phyloP scores from a whole-genome alignment of 2,888 invertebrate genomes.

The Lycophotia porphyrea region DNA sequence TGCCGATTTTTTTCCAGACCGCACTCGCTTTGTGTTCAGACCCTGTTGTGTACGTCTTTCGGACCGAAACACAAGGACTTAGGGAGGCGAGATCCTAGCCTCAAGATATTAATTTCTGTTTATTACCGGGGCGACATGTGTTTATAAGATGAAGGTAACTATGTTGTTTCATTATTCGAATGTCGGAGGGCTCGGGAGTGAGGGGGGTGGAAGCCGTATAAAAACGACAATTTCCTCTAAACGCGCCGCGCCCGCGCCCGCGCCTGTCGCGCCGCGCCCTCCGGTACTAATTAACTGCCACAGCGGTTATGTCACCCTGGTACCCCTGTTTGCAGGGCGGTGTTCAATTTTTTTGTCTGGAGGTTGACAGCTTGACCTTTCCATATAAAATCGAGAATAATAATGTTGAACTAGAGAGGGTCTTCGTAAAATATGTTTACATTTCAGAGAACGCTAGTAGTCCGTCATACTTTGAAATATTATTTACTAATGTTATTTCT shows the following conservation, averaged over 20 bases:
- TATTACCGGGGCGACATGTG: slow-evolving; percentile 86
- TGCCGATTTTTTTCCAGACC: neutral
- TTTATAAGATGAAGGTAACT: slow-evolving; percentile 87
- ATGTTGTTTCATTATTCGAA: slow-evolving; percentile 88
- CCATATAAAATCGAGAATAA: slow-evolving; percentile 59
- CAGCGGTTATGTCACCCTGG: slow-evolving; percentile 89
- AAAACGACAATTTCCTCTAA: slow-evolving; percentile 90
- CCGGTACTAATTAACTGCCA: slow-evolving; percentile 89
- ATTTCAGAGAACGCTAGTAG: slow-evolving; percentile 24
- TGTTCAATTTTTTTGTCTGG: slow-evolving; percentile 78
- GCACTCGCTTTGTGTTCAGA: slow-evolving; percentile 13
- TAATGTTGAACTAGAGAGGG: slow-evolving; percentile 43
- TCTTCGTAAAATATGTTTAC: slow-evolving; percentile 41
- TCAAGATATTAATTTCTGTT: slow-evolving; percentile 86
- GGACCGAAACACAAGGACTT: slow-evolving; percentile 19
- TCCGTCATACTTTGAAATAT: slow-evolving; percentile 19
- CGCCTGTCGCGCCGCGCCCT: slow-evolving; percentile 88
- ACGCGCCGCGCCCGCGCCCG: slow-evolving; percentile 88
- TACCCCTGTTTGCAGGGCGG: slow-evolving; percentile 84
- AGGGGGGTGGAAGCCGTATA: slow-evolving; percentile 87
- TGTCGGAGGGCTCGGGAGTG: slow-evolving; percentile 74
- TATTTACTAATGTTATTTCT: slow-evolving; percentile 41
- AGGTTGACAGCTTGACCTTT: slow-evolving; percentile 74
- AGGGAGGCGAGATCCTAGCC: slow-evolving; percentile 68
- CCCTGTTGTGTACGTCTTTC: slow-evolving; percentile 29